These are phyloP conservation scores for Fabriciana adippe DNA, from an alignment of 2,888 invertebrate species.

Conservation along the genomic window DNA sequence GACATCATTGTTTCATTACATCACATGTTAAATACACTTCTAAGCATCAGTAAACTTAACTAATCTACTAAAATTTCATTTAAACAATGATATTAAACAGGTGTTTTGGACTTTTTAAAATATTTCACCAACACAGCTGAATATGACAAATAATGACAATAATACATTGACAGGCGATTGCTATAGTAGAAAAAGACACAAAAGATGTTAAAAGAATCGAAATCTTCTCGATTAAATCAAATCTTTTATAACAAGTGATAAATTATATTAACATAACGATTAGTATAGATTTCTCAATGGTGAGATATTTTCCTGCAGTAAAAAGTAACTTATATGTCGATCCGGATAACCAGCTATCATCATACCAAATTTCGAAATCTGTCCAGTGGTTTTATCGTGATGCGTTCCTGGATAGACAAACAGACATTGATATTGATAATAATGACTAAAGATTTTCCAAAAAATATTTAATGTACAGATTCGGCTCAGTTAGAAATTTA, in stretches of 20 bases:
- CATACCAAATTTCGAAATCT: too few species aligned
- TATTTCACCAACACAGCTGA: conserved; percentile 16
- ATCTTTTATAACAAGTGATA: neutral
- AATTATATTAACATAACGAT: neutral
- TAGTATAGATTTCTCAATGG: too few species aligned
- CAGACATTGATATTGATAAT: too few species aligned
- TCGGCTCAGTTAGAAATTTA: too few species aligned
- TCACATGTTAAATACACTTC: neutral
- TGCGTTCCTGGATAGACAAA: too few species aligned
- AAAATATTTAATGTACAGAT: too few species aligned
- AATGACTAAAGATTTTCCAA: too few species aligned
- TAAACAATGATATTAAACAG: neutral
- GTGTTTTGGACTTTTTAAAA: conserved; percentile 11
- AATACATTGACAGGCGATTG: neutral
- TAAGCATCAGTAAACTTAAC: neutral
- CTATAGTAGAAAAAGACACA: neutral
- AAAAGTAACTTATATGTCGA: too few species aligned
- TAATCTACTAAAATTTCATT: neutral
- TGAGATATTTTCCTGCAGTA: neutral
- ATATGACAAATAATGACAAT: conserved; percentile 12
- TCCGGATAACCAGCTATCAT: too few species aligned
- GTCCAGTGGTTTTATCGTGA: too few species aligned
- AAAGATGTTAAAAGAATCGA: neutral
- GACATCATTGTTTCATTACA: conserved; percentile 8
- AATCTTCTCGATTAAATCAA: neutral